A percentile compares a stretch with the other conserved stretches of the same genome.
Conservation (phyloP, 2,113 vertebrate species). For the Microcebus lehilahytsara region DNA sequence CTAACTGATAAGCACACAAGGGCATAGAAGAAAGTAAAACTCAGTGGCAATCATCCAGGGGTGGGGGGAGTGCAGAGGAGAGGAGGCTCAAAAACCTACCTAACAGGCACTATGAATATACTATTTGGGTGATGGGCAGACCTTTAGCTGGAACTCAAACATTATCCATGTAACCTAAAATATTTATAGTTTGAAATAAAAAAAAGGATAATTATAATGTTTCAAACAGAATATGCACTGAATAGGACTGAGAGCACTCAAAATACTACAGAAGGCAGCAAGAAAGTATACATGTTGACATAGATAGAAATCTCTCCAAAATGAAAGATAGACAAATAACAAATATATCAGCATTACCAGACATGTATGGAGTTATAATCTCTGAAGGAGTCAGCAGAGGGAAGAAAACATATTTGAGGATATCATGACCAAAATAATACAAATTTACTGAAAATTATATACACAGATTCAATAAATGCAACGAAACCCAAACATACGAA, state of each 20-base stretch:
- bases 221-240: neutral
- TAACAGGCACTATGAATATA: too few relatives aligned
- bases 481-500: neutral
- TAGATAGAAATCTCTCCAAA: neutral
- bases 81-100: too few relatives aligned
- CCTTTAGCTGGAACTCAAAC: too few relatives aligned
- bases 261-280: neutral
- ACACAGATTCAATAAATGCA: neutral
- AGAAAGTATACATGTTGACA: too few relatives aligned
- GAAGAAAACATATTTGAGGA: neutral
- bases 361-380: neutral
- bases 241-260: neutral
- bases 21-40: too few relatives aligned
- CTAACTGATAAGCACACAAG: too few relatives aligned
- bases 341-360: neutral
- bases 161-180: too few relatives aligned
- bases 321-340: neutral
- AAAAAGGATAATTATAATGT: neutral
- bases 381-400: rapidly evolving
- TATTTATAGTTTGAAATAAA: too few relatives aligned
- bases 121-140: too few relatives aligned
- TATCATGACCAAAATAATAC: neutral
- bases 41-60: too few relatives aligned
- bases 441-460: neutral
- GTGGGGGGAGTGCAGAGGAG: too few relatives aligned